Percentiles rank a stretch among this genome's conserved stretches.
Evolutionary conservation across 2,888 invertebrate genomes (phyloP).

Genomic region (Dryadula phaetusa): DNA sequence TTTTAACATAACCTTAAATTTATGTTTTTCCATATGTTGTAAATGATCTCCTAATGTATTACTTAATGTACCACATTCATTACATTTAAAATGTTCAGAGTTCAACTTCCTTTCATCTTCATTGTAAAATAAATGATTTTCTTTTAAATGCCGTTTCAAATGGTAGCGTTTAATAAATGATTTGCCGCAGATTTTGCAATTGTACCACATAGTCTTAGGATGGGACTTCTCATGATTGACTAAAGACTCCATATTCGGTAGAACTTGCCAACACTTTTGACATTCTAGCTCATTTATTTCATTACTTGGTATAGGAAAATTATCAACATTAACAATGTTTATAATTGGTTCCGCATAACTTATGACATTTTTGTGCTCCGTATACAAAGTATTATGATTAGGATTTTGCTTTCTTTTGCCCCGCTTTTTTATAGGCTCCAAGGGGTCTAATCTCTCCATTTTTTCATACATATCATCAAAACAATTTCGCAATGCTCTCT

Average conservation of each 20-base stretch:
- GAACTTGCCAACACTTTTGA: constrained; percentile 67
- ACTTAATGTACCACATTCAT: constrained; percentile 56
- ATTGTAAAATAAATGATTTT: constrained; percentile 46
- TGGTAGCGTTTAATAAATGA: constrained; percentile 65
- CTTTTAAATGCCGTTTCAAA: constrained; percentile 60
- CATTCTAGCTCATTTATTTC: constrained; percentile 64
- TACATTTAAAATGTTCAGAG: constrained; percentile 58
- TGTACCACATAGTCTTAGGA: constrained; percentile 73
- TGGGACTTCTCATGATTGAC: constrained; percentile 68
- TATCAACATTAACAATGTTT: constrained; percentile 60
- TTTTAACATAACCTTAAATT: constrained; percentile 64
- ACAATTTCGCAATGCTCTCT: constrained; percentile 69
- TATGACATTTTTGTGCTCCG: constrained; percentile 64
- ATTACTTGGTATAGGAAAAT: constrained; percentile 48
- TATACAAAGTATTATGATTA: constrained; percentile 62
- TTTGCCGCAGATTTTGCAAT: constrained; percentile 69
- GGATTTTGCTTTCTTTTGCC: constrained; percentile 68
- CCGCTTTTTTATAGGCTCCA: constrained; percentile 62
- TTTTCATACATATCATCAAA: constrained; percentile 73
- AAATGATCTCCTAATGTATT: constrained; percentile 58
- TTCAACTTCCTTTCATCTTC: constrained; percentile 18
- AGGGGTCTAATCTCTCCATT: constrained; percentile 67
- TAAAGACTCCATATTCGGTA: constrained; percentile 62
- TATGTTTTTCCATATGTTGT: constrained; percentile 74
- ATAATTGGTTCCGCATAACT: constrained; percentile 73